Evolutionary conservation across 2,113 vertebrate genomes (phyloP).

Genomic region (Microcebus tavaratra): DNA sequence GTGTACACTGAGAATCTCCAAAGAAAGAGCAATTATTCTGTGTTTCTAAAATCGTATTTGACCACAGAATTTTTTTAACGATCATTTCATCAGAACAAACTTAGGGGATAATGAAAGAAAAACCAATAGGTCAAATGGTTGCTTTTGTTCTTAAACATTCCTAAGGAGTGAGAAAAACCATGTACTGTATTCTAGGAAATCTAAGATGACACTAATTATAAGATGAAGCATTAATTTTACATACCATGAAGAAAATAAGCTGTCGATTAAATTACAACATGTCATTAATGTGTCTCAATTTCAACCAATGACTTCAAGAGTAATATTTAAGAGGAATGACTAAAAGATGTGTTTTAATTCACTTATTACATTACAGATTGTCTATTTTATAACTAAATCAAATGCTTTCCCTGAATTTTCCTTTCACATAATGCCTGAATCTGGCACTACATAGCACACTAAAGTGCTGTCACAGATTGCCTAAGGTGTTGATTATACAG

Average conservation of each 20-base stretch:
- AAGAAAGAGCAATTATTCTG: not conserved
- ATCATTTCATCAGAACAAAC: not conserved
- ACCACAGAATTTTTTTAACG: not conserved
- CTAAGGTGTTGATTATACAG: not conserved
- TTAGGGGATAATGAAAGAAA: conserved; percentile 9
- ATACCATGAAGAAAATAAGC: conserved; percentile 21
- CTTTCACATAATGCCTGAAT: not conserved
- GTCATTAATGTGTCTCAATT: conserved; percentile 26
- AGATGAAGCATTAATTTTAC: conserved; percentile 9
- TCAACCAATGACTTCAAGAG: conserved; percentile 46
- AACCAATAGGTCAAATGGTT: conserved; percentile 19
- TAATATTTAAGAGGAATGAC: conserved; percentile 26
- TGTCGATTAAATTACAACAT: conserved; percentile 47
- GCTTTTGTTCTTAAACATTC: conserved; percentile 19
- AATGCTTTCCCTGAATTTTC: not conserved
- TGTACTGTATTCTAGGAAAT: conserved; percentile 9
- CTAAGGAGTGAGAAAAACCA: not conserved
- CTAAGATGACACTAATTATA: not conserved
- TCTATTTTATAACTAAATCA: conserved; percentile 10
- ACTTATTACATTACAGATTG: not conserved
- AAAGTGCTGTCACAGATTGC: not conserved
- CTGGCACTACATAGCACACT: not conserved
- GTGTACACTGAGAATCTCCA: not conserved
- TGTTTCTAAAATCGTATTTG: conserved; percentile 32
- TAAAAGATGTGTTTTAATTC: not conserved